A percentile compares a stretch with the other conserved stretches of the same genome.
Conservation (phyloP, 2,113 vertebrate species). For the Pitta sordida region DNA sequence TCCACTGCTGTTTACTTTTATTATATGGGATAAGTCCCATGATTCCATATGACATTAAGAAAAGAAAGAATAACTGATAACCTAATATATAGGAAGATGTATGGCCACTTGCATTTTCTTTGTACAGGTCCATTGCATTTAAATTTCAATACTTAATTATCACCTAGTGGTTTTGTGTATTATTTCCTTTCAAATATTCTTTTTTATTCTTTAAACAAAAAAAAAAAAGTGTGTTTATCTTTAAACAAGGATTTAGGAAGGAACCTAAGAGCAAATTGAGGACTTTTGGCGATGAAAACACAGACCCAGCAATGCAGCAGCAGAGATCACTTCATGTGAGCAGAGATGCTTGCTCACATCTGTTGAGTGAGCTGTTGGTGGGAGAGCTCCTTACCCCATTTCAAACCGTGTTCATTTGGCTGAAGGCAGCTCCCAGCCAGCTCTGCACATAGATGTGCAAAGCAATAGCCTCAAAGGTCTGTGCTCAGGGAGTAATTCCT, state of each 20-base stretch:
- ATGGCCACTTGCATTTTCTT: background rate
- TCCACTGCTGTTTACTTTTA: background rate
- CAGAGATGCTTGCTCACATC: background rate
- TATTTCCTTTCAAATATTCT: background rate
- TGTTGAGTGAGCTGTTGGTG: background rate
- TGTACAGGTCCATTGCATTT: background rate
- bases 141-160: background rate
- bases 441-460: background rate
- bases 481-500: background rate
- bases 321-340: background rate
- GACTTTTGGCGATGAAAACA: background rate
- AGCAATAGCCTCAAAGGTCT: background rate
- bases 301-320: background rate
- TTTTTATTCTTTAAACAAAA: too few relatives aligned
- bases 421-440: background rate
- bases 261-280: background rate
- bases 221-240: background rate
- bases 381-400: background rate
- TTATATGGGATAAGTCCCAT: background rate
- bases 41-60: background rate
- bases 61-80: background rate
- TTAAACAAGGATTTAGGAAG: background rate
- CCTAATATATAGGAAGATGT: background rate
- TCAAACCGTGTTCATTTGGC: background rate
- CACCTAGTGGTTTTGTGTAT: background rate